Percentiles rank a stretch among this genome's conserved stretches.
Conservation (phyloP, 1,140 invertebrate species). For the Drosophila subobscura region DNA sequence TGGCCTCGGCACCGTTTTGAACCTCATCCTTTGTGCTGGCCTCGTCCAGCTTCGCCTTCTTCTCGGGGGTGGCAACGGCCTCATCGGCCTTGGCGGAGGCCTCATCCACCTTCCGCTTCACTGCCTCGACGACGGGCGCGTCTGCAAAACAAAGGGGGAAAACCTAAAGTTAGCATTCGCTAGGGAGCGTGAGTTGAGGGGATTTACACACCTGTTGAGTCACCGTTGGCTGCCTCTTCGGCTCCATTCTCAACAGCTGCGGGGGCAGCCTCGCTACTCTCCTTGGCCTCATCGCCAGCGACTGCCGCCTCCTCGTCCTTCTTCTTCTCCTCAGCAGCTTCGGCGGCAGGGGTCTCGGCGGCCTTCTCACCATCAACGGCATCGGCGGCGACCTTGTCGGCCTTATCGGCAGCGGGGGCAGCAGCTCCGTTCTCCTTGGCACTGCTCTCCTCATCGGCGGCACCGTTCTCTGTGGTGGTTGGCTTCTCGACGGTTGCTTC, state of each 20-base stretch:
- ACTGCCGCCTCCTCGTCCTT: slow-evolving; percentile 50
- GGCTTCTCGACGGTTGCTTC: slow-evolving; percentile 64
- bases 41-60: slow-evolving; percentile 82
- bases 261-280: slow-evolving; percentile 60
- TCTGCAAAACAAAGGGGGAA: slow-evolving; percentile 40
- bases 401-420: slow-evolving; percentile 51
- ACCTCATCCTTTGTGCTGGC: slow-evolving; percentile 82
- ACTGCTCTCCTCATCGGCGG: slow-evolving; percentile 56
- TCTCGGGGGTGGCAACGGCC: slow-evolving; percentile 78
- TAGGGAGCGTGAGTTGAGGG: no score
- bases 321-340: slow-evolving; percentile 41
- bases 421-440: slow-evolving; percentile 59
- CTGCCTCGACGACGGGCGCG: slow-evolving; percentile 72
- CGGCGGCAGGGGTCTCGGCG: slow-evolving; percentile 29
- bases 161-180: background rate
- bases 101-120: slow-evolving; percentile 81
- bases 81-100: slow-evolving; percentile 70
- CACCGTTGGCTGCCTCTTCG: slow-evolving; percentile 76
- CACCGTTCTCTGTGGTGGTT: slow-evolving; percentile 71
- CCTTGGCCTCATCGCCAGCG: slow-evolving; percentile 62
- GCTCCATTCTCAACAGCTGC: slow-evolving; percentile 67
- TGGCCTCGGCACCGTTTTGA: slow-evolving; percentile 79
- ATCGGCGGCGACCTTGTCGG: slow-evolving; percentile 31
- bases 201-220: slow-evolving; percentile 73
- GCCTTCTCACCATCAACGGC: slow-evolving; percentile 46